Base-by-base conservation (phyloP, 2,113 vertebrate species). In the Ictalurus furcatus region DNA sequence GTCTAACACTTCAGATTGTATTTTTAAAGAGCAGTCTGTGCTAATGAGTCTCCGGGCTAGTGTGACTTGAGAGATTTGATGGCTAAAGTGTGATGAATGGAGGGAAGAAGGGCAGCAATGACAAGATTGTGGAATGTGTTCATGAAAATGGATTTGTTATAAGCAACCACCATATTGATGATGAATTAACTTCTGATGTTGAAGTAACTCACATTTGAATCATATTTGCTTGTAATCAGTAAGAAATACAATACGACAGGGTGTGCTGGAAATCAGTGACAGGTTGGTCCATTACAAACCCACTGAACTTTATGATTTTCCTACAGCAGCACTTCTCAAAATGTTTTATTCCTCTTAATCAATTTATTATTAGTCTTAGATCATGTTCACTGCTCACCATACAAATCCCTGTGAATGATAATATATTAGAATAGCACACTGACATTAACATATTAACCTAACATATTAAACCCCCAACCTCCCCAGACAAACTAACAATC, bases 11-110 rank as follows among this genome's bases (percentile, higher is more conserved):
- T 91, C 74, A 37, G 90, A 91, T 91, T 84, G 81, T 91, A 91
- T 92, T 92, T 93, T 92, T 93, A 92, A 92, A 88, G 69, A 89
- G 54, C 59, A 87, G 84, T 90, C 87, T 79, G 89, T 93, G 88
- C 92, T 92, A 89, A 92, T 73, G 82, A 93, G 88, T 91, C 73
- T 88, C 89, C 71, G 85, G 87, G 34, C 79, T 88, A 17, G 87
- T 83, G n/a, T 84, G 67, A 69, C 89, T 94, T 91, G 90, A 85
- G 92, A 90, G 92, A 89, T 86, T 90, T 76, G 85, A 94, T 92
- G 94, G 92, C 92, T 94, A 93, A 93, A 93, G 52, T 85, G 84
- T 79, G 37, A 89, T 85, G 91, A n/a, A 91, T 88, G 84, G 90
- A 63, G 16, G 14, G 85, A 84, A 48, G 6, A 4, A 63, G 37